Evolutionary conservation across 2,113 vertebrate genomes (phyloP), one percentile per base, ranked within the genome.

Genomic region (Tetrao urogallus): DNA sequence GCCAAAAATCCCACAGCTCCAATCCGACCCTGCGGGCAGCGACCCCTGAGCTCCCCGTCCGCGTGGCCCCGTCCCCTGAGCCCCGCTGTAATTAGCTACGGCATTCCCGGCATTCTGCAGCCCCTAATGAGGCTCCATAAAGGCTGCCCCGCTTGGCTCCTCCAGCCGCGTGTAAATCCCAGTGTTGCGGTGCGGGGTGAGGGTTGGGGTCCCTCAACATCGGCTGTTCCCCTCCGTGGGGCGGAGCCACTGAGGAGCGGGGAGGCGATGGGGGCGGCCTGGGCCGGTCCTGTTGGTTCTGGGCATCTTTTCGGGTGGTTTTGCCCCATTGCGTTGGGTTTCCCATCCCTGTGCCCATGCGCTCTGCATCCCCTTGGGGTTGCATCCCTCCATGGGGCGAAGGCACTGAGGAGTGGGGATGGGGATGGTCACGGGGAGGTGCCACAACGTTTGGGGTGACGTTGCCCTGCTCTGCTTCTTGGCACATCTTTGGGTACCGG

Each of bases 81-180:
- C 81, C 56, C 50, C 38, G 75, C 82, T 48, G 64, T 86, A 65
- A 90, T 82, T 82, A 94, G 81, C 75, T 94, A 84, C 71, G 80
- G 64, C 95, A 97, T 97, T 97, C 95, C 84, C 93, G 69, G 86
- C 89, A 95, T 96, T 87, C 96, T 96, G 88, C 86, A 86, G 92
- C 89, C 96, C 83, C 96, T 97, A 95, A 97, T 96, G 96, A 97
- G 95, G 75, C 82, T 95, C 96, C 94, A 65, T 95, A 97, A 96
- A 96, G 88, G 75, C 86, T 90, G 64, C 91, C 87, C 42, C 58
- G 50, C 81, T 36, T 56, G 36, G 87, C 94, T 94, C 69, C 75
- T 92, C 82, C 36, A 48, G 89, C 76, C 83, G 56, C 91, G 87
- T 96, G 71, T 97, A 96, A 97, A 94, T 91, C 94, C 92, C 52